Percentiles rank a stretch among this genome's conserved stretches.
These are phyloP conservation scores for Redunca redunca DNA, from an alignment of 2,113 vertebrate species.

Conservation along the genomic window DNA sequence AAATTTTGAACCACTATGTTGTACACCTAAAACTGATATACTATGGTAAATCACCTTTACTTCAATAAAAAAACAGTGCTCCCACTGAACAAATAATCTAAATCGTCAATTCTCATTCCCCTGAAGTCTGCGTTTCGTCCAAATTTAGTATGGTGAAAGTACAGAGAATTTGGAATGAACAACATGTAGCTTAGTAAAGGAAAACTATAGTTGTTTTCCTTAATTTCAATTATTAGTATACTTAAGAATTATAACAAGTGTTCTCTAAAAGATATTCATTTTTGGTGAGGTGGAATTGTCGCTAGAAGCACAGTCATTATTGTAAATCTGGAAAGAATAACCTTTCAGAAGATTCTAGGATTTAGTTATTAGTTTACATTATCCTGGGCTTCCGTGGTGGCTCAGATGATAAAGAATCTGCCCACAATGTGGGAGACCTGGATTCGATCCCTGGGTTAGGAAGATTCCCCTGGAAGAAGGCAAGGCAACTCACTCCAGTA, in stretches of 20 bases:
- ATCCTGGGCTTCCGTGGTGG: not conserved
- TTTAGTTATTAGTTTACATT: not conserved
- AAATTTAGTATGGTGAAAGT: not conserved
- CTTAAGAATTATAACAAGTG: slow-evolving; percentile 8
- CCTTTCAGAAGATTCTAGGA: not conserved
- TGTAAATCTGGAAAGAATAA: not conserved
- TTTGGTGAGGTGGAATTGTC: not conserved
- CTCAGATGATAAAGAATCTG: too few species aligned
- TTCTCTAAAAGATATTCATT: not conserved
- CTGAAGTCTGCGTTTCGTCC: not conserved
- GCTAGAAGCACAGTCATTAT: not conserved
- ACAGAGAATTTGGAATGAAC: not conserved
- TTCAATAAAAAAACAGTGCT: not conserved
- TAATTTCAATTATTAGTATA: not conserved
- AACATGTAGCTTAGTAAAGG: not conserved
- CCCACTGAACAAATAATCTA: not conserved
- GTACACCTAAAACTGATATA: not conserved
- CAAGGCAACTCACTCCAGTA: too few species aligned
- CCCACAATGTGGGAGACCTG: too few species aligned
- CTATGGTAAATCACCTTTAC: not conserved
- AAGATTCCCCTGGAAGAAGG: too few species aligned
- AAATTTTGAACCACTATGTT: not conserved
- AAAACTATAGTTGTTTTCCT: not conserved
- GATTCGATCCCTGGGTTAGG: too few species aligned
- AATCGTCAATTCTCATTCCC: not conserved